Percentiles rank a stretch among this genome's conserved stretches.
phyloP scores from a whole-genome alignment of 2,888 invertebrate genomes.

The Mamestra brassicae region DNA sequence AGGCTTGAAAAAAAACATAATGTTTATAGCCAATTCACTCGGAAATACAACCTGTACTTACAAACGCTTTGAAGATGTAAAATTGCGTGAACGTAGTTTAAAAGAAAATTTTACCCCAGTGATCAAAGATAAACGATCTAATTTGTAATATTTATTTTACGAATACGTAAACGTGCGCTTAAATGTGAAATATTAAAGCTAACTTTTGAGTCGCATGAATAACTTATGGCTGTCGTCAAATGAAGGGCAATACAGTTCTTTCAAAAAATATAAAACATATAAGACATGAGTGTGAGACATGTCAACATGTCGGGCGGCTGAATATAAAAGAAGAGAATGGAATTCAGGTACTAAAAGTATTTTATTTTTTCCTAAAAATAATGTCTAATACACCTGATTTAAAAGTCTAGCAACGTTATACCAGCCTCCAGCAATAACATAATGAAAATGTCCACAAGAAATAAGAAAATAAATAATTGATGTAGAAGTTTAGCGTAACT shows the following conservation, averaged over 20 bases:
- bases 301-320: neutral
- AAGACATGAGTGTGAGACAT: no score
- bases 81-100: slow-evolving; percentile 59
- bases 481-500: slow-evolving; percentile 50
- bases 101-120: slow-evolving; percentile 44
- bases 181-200: slow-evolving; percentile 19
- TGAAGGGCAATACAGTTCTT: neutral
- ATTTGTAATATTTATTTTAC: slow-evolving; percentile 50
- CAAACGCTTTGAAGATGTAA: slow-evolving; percentile 66
- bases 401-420: neutral
- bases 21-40: slow-evolving; percentile 73
- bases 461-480: slow-evolving; percentile 33
- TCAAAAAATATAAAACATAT: neutral
- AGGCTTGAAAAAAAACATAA: slow-evolving; percentile 74
- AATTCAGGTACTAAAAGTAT: neutral
- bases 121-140: slow-evolving; percentile 58
- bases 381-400: neutral
- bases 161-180: slow-evolving; percentile 9
- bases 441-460: slow-evolving; percentile 27
- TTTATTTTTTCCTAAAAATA: neutral
- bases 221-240: slow-evolving; percentile 2
- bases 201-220: slow-evolving; percentile 21
- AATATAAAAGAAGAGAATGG: neutral
- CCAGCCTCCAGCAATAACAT: neutral
- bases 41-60: slow-evolving; percentile 64